Base-by-base conservation (phyloP, 2,797 vertebrate genomes). In the Pteropus rufus region DNA sequence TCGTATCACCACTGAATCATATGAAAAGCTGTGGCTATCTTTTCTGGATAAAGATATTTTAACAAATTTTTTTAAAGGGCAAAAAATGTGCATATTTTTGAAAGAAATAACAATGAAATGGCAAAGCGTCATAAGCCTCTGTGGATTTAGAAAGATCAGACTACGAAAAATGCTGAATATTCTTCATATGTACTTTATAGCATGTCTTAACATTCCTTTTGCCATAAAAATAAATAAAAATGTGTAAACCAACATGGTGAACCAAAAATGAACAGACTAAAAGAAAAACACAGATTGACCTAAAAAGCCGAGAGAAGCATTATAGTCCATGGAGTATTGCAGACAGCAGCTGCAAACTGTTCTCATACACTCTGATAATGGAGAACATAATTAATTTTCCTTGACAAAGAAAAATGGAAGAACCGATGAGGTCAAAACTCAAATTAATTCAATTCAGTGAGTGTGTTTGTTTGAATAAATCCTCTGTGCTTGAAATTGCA, bases 331-430 rank as follows among this genome's bases (percentile, higher is more conserved):
- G 93, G 62, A 94, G 54, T 31, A 6, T 56, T 75, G 46, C 93
- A 88, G 87, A 88, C 72, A 24, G 92, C 97, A 97, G 96, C 96
- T 97, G 95, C 31, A 62, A 56, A 79, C 84, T 52, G 52, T 56
- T 88, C 67, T 67, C 95, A 97, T 96, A 95, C 93, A 44, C 84
- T 94, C 62, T 54, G 44, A 88, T 93, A 95, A 94, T 69, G 56
- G n/a, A 94, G 67, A 90, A 73, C 41, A 19, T 93, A 97, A 97
- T 97, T 96, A 95, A 88, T 92, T 97, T 96, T 93, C 84, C 90
- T 85, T 81, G 9, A 84, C 93, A 84, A 89, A 96, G 97, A 93
- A 97, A 98, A 96, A 94, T 0, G 93, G 92, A 93, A 91, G 97
- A 94, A 83, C 65, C 7, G 49, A 94, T 82, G 86, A 95, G 95